Conservation (phyloP, 2,113 vertebrate species). For the Lutjanus erythropterus region DNA sequence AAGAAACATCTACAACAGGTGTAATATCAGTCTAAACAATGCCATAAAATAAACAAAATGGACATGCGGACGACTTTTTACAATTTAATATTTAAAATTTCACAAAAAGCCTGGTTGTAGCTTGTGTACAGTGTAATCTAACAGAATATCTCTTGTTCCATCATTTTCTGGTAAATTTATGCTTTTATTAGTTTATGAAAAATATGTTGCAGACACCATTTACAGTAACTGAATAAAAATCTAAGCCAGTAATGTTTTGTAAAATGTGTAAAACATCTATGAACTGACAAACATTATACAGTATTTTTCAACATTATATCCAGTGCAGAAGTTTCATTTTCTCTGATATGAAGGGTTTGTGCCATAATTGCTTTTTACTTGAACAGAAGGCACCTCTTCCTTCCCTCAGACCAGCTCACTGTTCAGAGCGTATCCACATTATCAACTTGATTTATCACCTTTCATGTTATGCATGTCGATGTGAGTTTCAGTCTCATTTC, state of each 20-base stretch:
- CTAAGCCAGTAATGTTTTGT: background rate
- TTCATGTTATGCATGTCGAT: background rate
- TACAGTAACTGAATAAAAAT: background rate
- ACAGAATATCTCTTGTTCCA: background rate
- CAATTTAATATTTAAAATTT: background rate
- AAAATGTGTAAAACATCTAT: background rate
- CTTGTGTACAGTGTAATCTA: background rate
- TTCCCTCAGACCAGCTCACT: background rate
- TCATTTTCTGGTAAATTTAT: background rate
- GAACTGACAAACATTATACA: too few species aligned
- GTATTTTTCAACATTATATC: background rate
- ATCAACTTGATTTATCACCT: background rate
- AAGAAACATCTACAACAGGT: background rate
- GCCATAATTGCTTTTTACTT: background rate
- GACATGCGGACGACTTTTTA: background rate
- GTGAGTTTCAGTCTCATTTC: constrained; percentile 1
- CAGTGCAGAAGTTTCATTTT: background rate
- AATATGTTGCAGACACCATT: background rate
- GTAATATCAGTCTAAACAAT: background rate
- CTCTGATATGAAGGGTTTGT: background rate
- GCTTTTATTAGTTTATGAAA: background rate
- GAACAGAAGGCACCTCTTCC: background rate
- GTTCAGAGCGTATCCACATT: background rate
- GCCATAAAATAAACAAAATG: background rate
- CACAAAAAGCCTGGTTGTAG: background rate